Evolutionary conservation across 23 tunicate species (phyloP).

Genomic region (Diplosoma virens): DNA sequence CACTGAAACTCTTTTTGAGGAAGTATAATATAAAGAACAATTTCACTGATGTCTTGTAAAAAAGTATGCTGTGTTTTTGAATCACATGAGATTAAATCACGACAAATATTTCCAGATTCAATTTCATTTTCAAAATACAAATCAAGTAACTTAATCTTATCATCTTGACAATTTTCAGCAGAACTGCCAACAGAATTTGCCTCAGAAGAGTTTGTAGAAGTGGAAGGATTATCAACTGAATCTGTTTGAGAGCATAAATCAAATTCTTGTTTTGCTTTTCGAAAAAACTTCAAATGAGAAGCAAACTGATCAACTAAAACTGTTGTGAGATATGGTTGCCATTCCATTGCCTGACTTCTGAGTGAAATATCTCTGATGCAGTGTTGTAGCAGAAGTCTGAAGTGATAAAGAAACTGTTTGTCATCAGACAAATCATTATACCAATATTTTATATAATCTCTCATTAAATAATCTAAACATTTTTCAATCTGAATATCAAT

Average conservation of each 20-base stretch:
- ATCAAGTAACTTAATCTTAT: slow-evolving; percentile 18
- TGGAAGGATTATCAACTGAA: neutral
- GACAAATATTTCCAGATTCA: slow-evolving; percentile 46
- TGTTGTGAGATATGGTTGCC: slow-evolving; percentile 82
- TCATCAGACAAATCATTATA: slow-evolving; percentile 87
- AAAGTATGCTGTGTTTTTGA: slow-evolving; percentile 37
- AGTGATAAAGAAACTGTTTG: slow-evolving; percentile 53
- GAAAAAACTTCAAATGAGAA: slow-evolving; percentile 64
- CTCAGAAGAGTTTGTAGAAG: neutral
- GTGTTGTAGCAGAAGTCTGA: slow-evolving; percentile 43
- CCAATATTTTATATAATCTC: slow-evolving; percentile 92
- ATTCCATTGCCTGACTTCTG: slow-evolving; percentile 70
- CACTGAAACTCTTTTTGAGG: slow-evolving; percentile 82
- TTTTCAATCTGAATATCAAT: slow-evolving; percentile 43
- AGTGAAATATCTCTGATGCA: slow-evolving; percentile 48
- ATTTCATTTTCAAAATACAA: slow-evolving; percentile 70
- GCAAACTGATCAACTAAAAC: slow-evolving; percentile 86
- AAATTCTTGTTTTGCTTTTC: slow-evolving; percentile 71
- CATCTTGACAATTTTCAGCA: neutral
- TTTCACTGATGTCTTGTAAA: slow-evolving; percentile 72
- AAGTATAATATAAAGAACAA: slow-evolving; percentile 62
- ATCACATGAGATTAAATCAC: slow-evolving; percentile 60
- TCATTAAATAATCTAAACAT: slow-evolving; percentile 66
- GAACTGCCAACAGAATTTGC: neutral
- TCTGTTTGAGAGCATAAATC: slow-evolving; percentile 17